A percentile compares a stretch with the other conserved stretches of the same genome.
These are phyloP conservation scores for Desmodus rotundus DNA, from an alignment of 2,113 vertebrate genomes.

Conservation along the genomic window DNA sequence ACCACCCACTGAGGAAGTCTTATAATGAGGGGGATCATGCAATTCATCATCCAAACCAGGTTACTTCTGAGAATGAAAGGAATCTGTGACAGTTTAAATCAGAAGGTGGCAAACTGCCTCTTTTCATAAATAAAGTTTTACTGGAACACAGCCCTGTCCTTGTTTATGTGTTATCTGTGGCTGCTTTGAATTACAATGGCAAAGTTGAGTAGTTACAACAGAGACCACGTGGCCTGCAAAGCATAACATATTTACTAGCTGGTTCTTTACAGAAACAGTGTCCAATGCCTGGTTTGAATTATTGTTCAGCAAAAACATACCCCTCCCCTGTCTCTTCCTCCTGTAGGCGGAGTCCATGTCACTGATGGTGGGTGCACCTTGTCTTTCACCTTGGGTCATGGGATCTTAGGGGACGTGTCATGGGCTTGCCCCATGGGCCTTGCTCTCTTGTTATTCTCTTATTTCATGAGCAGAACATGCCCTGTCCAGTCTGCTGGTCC, in stretches of 20 bases:
- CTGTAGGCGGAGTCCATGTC: background rate
- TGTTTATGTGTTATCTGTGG: background rate
- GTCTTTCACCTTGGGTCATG: background rate
- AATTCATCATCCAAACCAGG: background rate
- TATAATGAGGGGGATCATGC: background rate
- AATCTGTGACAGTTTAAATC: background rate
- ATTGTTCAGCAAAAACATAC: background rate
- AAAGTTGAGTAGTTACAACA: background rate
- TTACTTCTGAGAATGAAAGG: background rate
- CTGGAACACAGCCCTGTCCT: background rate
- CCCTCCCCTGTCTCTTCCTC: background rate
- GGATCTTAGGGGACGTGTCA: no score
- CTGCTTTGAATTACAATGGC: background rate
- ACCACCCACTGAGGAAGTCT: background rate
- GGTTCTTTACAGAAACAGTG: background rate
- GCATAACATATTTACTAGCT: background rate
- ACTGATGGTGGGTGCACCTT: background rate
- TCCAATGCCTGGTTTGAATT: background rate
- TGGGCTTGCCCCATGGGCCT: background rate
- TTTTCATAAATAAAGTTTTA: background rate
- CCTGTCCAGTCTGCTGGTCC: background rate
- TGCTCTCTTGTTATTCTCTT: background rate
- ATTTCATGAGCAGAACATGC: background rate
- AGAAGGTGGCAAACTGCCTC: background rate
- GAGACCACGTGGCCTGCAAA: background rate